Conservation (phyloP, 2,888 invertebrate genomes). For the Phengaris arion region DNA sequence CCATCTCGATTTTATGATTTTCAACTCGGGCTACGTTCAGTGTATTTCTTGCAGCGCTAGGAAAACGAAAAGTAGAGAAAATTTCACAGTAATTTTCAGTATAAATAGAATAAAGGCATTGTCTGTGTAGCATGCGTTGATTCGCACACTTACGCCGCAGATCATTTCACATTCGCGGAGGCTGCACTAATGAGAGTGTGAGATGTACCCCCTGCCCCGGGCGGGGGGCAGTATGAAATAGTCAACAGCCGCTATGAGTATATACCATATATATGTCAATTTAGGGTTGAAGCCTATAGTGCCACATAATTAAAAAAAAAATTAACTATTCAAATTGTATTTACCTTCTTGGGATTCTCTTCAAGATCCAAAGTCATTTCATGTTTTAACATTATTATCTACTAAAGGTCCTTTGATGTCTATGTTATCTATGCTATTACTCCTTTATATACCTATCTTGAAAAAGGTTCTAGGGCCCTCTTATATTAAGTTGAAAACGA, state of each 20-base stretch:
- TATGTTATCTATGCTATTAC: no score
- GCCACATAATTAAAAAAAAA: no score
- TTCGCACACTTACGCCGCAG: conserved; percentile 17
- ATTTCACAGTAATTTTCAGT: background rate
- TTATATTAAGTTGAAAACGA: no score
- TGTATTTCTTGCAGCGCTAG: background rate
- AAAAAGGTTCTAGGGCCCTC: no score
- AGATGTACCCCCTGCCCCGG: background rate
- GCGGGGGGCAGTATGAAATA: background rate
- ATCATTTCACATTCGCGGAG: conserved; percentile 5
- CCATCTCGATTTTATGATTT: background rate
- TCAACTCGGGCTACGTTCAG: background rate
- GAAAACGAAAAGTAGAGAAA: background rate
- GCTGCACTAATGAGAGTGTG: conserved; percentile 18
- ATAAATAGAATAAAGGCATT: conserved; percentile 17
- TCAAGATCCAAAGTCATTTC: no score
- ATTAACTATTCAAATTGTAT: no score
- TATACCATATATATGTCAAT: background rate
- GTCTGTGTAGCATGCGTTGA: background rate
- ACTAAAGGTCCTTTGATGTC: no score
- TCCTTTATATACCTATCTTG: no score
- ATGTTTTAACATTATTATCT: no score
- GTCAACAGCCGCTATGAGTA: background rate
- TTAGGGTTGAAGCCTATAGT: background rate
- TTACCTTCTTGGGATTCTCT: no score